These are phyloP conservation scores for Calcarius lapponicus DNA, from an alignment of 2,797 vertebrate species.

Conservation along the genomic window DNA sequence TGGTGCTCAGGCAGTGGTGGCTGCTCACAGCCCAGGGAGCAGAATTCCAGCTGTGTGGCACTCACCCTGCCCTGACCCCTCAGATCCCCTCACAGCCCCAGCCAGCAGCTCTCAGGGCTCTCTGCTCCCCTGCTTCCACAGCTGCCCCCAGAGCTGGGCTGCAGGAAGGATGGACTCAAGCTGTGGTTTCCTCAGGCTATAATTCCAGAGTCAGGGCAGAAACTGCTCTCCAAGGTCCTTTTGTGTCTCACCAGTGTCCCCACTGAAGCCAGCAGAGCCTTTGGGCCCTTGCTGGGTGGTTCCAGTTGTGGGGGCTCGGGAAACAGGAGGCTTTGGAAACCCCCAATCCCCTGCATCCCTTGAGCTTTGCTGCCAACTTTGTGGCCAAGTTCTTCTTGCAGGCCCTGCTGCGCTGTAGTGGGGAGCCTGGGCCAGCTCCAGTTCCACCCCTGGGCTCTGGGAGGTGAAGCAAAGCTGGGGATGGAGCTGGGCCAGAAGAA, in stretches of 20 bases:
- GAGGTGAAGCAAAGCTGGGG: not conserved
- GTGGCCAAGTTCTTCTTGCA: not conserved
- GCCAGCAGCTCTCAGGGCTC: not conserved
- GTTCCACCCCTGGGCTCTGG: not conserved
- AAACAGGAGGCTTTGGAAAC: not conserved
- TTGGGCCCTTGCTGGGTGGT: not conserved
- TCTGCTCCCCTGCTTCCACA: not conserved
- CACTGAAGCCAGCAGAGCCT: not conserved
- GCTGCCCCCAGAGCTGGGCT: not conserved
- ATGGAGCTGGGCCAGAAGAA: not conserved
- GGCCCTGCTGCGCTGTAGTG: not conserved
- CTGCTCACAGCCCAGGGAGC: not conserved
- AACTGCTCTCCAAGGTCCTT: not conserved
- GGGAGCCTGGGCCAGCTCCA: not conserved
- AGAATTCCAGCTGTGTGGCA: not conserved
- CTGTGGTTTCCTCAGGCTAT: not conserved
- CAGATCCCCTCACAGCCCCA: not conserved
- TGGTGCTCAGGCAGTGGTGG: not conserved
- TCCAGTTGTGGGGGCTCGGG: accelerated
- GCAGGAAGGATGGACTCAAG: not conserved
- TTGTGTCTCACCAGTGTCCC: not conserved
- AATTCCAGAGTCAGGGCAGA: not conserved
- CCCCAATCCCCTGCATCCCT: not conserved
- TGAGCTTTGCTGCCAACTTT: not conserved
- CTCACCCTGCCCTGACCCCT: not conserved